These are phyloP conservation scores for Oreochromis tanganicae DNA, from an alignment of 2,113 vertebrate species.

Conservation along the genomic window DNA sequence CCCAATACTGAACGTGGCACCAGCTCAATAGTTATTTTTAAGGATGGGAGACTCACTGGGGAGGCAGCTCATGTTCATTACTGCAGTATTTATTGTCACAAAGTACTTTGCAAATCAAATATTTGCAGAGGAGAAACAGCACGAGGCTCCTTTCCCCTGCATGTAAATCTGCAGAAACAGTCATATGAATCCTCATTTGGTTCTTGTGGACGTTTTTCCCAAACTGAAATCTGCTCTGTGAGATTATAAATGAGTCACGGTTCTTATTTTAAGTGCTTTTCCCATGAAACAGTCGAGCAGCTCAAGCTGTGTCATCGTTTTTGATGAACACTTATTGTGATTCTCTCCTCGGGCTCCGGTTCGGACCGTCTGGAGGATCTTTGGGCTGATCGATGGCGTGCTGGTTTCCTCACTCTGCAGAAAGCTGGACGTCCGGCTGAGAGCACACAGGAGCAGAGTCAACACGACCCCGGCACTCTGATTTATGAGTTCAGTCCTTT, in stretches of 20 bases:
- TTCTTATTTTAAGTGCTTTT: neutral
- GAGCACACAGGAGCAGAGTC: conserved; percentile 34
- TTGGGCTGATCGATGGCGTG: neutral
- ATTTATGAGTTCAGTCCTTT: conserved; percentile 48
- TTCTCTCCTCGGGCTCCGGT: neutral
- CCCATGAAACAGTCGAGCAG: neutral
- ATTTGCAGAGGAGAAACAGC: neutral
- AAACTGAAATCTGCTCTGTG: neutral
- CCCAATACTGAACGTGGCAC: neutral
- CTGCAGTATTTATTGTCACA: neutral
- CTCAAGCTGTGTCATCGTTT: neutral
- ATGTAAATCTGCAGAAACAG: neutral
- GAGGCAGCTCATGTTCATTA: neutral
- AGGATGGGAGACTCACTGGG: neutral
- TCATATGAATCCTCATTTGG: neutral
- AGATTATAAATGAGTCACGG: neutral
- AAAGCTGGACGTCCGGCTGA: neutral
- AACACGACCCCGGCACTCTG: neutral
- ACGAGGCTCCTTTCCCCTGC: neutral
- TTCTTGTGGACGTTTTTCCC: neutral
- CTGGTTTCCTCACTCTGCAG: neutral
- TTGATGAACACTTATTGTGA: neutral
- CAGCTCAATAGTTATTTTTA: neutral
- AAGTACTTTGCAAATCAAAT: neutral
- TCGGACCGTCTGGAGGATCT: neutral